Conservation (phyloP, 2,113 vertebrate species). For the Mixornis gularis region DNA sequence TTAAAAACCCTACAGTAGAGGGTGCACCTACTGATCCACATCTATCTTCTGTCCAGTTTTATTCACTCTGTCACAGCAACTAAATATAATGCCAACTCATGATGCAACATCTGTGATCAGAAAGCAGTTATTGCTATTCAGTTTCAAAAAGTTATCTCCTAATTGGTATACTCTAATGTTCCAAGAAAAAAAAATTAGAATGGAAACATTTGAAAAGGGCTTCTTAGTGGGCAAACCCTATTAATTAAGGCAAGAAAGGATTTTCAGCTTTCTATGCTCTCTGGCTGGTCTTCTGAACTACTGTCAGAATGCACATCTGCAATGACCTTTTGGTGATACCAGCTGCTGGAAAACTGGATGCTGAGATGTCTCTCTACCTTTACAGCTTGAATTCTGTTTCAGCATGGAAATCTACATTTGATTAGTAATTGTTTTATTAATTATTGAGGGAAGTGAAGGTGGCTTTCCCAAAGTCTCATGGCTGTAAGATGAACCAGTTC, state of each 20-base stretch:
- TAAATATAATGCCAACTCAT: not conserved
- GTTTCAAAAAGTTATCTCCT: not conserved
- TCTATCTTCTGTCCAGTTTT: not conserved
- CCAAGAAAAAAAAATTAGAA: not conserved
- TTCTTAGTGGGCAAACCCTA: not conserved
- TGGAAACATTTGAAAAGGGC: not conserved
- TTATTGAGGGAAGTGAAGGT: not conserved
- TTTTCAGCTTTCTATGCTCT: not conserved
- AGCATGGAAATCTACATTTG: not conserved
- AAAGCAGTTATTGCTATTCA: not conserved
- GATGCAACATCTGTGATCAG: not conserved
- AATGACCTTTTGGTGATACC: not conserved
- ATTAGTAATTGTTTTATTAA: not conserved
- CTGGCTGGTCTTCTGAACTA: not conserved
- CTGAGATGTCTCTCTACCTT: not conserved
- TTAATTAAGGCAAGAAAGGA: not conserved
- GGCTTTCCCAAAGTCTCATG: not conserved
- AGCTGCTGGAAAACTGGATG: not conserved
- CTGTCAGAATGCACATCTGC: not conserved
- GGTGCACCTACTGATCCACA: not conserved
- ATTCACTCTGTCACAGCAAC: not conserved
- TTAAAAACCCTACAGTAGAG: not conserved
- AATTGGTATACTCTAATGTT: not conserved
- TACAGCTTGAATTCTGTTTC: not conserved
- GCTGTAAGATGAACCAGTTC: not conserved